Conservation (phyloP, 2,888 invertebrate genomes). For the Yponomeuta malinellus region DNA sequence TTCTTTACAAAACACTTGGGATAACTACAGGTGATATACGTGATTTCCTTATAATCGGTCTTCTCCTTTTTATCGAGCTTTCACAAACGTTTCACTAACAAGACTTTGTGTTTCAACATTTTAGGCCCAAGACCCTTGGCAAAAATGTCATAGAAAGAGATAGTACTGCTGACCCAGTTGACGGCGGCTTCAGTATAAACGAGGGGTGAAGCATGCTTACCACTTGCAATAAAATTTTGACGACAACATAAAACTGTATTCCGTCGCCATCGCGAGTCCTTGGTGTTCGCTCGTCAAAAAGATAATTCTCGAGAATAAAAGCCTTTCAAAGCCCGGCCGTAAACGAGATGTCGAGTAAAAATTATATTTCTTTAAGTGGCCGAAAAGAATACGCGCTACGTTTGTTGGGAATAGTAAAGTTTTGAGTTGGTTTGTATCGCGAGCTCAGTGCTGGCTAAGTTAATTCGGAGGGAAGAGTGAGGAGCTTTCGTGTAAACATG, state of each 20-base stretch:
- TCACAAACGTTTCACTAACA: too few relatives aligned
- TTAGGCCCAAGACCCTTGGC: too few relatives aligned
- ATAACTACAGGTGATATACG: neutral
- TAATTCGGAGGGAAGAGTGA: too few relatives aligned
- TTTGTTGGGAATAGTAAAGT: neutral
- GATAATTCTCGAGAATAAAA: slow-evolving; percentile 37
- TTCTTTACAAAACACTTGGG: neutral
- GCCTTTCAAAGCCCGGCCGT: slow-evolving; percentile 33
- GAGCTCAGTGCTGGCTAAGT: too few relatives aligned
- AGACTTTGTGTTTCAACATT: too few relatives aligned
- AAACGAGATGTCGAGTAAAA: slow-evolving; percentile 38
- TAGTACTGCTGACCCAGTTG: too few relatives aligned
- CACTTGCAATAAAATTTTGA: slow-evolving; percentile 34
- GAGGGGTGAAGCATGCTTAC: neutral
- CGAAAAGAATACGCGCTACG: neutral
- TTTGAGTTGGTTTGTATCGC: neutral
- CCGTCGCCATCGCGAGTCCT: slow-evolving; percentile 23
- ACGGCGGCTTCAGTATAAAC: neutral
- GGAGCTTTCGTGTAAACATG: too few relatives aligned
- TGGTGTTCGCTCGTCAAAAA: slow-evolving; percentile 31
- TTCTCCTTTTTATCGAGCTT: too few relatives aligned
- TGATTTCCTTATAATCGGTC: neutral
- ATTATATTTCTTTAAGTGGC: slow-evolving; percentile 16
- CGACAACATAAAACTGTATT: slow-evolving; percentile 29
- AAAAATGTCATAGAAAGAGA: too few relatives aligned